Conservation (phyloP, 1,140 invertebrate species). For the Augochlora pura region DNA sequence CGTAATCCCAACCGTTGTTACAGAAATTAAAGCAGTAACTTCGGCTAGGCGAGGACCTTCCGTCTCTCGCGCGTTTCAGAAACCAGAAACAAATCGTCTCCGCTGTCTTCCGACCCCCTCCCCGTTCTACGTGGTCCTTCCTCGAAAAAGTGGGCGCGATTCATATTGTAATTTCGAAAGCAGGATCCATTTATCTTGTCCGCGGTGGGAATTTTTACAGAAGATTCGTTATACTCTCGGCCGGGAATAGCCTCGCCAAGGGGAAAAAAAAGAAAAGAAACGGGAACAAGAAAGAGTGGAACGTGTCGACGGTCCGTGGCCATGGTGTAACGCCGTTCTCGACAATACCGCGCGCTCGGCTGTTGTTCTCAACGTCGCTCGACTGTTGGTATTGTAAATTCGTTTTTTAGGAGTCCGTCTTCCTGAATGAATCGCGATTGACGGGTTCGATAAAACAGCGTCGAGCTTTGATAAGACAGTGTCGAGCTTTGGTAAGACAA, state of each 20-base stretch:
- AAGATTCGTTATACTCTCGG: conserved; percentile 56
- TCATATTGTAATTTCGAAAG: conserved; percentile 64
- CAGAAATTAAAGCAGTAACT: conserved; percentile 43
- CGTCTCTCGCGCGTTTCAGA: conserved; percentile 24
- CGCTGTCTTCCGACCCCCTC: background rate
- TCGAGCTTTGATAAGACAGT: no score
- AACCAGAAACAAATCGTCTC: conserved; percentile 46
- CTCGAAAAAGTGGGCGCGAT: conserved; percentile 55
- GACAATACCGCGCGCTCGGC: no score
- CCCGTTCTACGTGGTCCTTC: conserved; percentile 24
- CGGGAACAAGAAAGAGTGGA: background rate
- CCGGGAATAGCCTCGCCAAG: conserved; percentile 9
- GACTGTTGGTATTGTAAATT: no score
- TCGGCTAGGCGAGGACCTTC: conserved; percentile 50
- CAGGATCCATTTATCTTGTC: conserved; percentile 60
- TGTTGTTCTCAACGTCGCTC: no score
- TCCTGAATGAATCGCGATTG: no score
- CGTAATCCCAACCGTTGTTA: no score
- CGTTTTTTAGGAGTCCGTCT: no score
- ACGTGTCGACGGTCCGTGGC: background rate
- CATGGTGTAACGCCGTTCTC: no score
- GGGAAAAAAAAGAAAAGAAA: background rate
- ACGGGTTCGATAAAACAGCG: no score
- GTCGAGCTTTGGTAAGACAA: no score
- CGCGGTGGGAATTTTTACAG: conserved; percentile 41